Evolutionary conservation across 2,113 vertebrate genomes (phyloP).

Genomic region (Saimiri boliviensis): DNA sequence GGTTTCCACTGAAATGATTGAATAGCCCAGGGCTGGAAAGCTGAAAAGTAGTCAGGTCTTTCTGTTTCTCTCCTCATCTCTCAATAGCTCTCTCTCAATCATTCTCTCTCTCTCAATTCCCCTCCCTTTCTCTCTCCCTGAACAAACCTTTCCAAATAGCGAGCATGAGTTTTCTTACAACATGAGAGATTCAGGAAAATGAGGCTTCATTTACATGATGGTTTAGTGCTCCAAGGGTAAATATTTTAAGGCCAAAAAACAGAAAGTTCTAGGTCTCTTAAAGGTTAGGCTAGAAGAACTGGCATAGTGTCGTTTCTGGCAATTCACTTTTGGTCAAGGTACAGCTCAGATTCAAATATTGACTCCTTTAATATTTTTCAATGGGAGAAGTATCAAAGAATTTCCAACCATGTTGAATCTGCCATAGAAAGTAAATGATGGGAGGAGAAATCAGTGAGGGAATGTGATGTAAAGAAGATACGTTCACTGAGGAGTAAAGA

Average conservation of each 20-base stretch:
- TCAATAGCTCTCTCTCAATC: background rate
- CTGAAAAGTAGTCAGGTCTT: background rate
- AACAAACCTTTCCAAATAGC: background rate
- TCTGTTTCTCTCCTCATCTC: no score
- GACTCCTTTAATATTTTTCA: background rate
- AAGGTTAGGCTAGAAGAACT: background rate
- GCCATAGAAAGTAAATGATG: background rate
- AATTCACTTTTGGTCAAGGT: background rate
- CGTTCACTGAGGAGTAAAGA: background rate
- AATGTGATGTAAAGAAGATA: background rate
- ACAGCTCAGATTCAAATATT: background rate
- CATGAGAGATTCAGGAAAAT: background rate
- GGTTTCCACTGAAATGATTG: background rate
- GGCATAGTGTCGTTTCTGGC: background rate
- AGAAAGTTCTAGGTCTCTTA: background rate
- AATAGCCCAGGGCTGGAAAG: background rate
- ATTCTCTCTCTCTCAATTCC: background rate
- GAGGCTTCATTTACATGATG: background rate
- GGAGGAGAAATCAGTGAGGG: background rate
- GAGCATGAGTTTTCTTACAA: background rate
- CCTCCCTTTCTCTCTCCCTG: background rate
- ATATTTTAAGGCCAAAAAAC: background rate
- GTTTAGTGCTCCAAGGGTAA: background rate
- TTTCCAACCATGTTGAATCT: background rate
- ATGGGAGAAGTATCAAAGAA: background rate